Evolutionary conservation across 2,797 vertebrate species (phyloP), one percentile per base, ranked within the genome.

Genomic region (Gila robusta): DNA sequence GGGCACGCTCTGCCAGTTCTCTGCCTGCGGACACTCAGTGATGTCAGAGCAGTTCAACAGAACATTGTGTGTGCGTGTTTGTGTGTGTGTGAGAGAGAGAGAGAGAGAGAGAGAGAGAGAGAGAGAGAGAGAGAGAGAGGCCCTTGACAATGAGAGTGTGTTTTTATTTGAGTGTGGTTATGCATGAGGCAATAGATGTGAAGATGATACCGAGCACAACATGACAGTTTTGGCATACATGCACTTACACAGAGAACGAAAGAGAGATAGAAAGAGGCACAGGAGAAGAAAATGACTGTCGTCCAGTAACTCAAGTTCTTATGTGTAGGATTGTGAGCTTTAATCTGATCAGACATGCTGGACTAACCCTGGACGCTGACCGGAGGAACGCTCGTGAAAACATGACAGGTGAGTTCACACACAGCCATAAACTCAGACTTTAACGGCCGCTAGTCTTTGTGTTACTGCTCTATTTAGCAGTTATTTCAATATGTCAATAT

Each of bases 361-460:
- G 9, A 49, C 41, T 82, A 80, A 86, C 69, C 80, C 82, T 64
- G 85, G 76, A 87, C 71, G 88, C 90, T 85, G 84, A 88, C 70
- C 56, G 26, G 88, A 90, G 89, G 84, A 88, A 83, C 89, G 89
- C 91, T 92, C 89, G 19, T 86, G 92, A 91, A 95, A 94, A 91
- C 87, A 96, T 96, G 96, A 95, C 91, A 96, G 96, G 96, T 96
- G 95, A 90, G 95, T 85, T 71, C 52, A 81, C 35, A 2, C 7
- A 72, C 52, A 54, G 12, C 56, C 6, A 79, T 3, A 54, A 23
- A 56, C 44, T 49, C n/a, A 59, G 37, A n/a, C 41, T 74, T n/a
- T 0, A 8, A 19, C 28, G 9, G 28, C 28, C 28, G 28, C 32
- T 44, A 28, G 47, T 39, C 39, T 32, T 44, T 73, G 28, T 47